Evolutionary conservation across 2,888 invertebrate species (phyloP), one percentile per base, ranked within the genome.

Genomic region (Lypha dubia): DNA sequence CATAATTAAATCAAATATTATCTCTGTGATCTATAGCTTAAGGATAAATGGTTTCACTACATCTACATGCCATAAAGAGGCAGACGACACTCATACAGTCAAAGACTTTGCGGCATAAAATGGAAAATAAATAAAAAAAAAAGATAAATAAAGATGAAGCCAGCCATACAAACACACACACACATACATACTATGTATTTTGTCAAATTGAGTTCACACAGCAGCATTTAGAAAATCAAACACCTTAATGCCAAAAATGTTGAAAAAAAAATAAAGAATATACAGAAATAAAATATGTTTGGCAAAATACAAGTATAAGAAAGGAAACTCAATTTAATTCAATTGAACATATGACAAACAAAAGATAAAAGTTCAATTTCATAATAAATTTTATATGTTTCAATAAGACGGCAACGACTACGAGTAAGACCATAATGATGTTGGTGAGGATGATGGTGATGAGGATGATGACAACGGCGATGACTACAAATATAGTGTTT

Each of bases 1-100:
- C 73, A 81, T 81, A 84, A 84, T 84, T 84, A 84, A 81, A 81
- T 81, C 73, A 81, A 84, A 84, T 81, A 77, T 84, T 77, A 84
- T 84, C 77, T 62, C 60, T 77, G 44, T 67, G 73, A 84, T 84
- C 73, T 81, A 58, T 53, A 38, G 73, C 81, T 70, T 49, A 0
- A 73, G 77, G 77, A 60, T 38, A 44, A 38, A n/a, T 15, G 20
- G 9, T 35, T n/a, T 58, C 4, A 73, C 8, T 63, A n/a, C 28
- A 20, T 22, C n/a, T 28, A 3, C 41, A 76, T 22, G 20, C 35
- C 13, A 51, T 41, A 41, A 13, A 7, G 7, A 44, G 13, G 32
- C 11, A 13, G 28, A 24, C 41, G 28, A 24, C 41, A 6, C 4
- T 5, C 20, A 60, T 35, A 46, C 56, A 71, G n/a, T 17, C 60